phyloP scores from a whole-genome alignment of 2,888 invertebrate species.

The Drosophila borborema region DNA sequence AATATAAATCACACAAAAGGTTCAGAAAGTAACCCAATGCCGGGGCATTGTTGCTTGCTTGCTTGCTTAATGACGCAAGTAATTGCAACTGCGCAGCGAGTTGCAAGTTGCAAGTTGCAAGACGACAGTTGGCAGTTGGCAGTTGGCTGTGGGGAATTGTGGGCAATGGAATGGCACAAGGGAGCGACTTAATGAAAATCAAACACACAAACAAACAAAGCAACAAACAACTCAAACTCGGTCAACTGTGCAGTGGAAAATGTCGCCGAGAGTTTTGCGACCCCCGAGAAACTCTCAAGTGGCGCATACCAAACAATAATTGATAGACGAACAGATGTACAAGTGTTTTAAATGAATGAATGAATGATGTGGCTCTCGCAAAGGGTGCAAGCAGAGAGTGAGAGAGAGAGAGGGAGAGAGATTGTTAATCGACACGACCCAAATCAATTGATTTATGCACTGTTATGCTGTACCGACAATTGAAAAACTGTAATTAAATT shows the following conservation, averaged over 20 bases:
- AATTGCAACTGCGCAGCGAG: constrained; percentile 60
- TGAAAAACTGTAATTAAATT: constrained; percentile 77
- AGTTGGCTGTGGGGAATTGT: constrained; percentile 33
- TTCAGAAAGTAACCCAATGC: constrained; percentile 63
- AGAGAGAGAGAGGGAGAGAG: no score
- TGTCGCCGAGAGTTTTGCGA: constrained; percentile 46
- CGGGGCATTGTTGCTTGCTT: constrained; percentile 47
- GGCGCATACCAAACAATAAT: constrained; percentile 67
- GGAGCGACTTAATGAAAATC: constrained; percentile 78
- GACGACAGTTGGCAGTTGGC: constrained; percentile 20
- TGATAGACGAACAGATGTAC: constrained; percentile 80
- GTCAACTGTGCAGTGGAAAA: constrained; percentile 62
- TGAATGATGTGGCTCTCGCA: constrained; percentile 57
- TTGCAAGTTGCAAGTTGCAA: constrained; percentile 36
- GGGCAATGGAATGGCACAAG: constrained; percentile 46
- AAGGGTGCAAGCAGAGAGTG: constrained; percentile 17
- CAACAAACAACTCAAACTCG: constrained; percentile 44
- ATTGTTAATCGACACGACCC: constrained; percentile 38
- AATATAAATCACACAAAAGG: constrained; percentile 78
- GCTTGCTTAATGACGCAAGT: constrained; percentile 75
- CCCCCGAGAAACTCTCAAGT: constrained; percentile 46
- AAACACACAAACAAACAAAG: constrained; percentile 58
- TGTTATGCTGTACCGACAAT: constrained; percentile 48
- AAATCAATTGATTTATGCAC: constrained; percentile 78
- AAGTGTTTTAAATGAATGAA: constrained; percentile 67